phyloP scores from a whole-genome alignment of 2,797 vertebrate species.

The Pithecia hirsuta region DNA sequence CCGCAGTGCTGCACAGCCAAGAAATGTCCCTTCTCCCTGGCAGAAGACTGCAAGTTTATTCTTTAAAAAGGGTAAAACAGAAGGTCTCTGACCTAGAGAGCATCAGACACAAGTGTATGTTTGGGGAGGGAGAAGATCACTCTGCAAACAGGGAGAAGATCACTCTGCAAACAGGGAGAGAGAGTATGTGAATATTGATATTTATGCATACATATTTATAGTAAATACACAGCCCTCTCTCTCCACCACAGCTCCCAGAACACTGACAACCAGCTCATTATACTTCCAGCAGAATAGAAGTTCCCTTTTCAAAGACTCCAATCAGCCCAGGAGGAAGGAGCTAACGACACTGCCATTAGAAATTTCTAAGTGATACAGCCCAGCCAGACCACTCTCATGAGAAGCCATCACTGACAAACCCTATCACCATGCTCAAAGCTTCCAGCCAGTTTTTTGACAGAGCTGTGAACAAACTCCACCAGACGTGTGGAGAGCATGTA shows the following conservation, averaged over 20 bases:
- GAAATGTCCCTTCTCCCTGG: background rate
- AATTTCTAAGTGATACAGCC: background rate
- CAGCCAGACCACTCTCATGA: background rate
- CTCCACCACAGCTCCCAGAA: background rate
- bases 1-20: background rate
- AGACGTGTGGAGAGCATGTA: background rate
- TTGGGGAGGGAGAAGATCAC: too few species aligned
- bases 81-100: background rate
- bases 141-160: background rate
- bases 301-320: background rate
- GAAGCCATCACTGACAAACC: background rate
- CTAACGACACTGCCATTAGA: background rate
- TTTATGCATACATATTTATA: background rate
- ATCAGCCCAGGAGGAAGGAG: background rate
- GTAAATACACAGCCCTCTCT: background rate
- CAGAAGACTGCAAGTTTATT: background rate
- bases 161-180: fast-evolving
- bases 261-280: background rate
- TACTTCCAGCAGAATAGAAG: background rate
- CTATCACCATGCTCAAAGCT: background rate
- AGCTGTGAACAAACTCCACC: background rate
- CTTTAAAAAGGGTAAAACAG: background rate
- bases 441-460: background rate
- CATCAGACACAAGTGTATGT: background rate
- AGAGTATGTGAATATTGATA: background rate